Evolutionary conservation across 2,797 vertebrate species (phyloP).

Genomic region (Acanthiza pusilla): DNA sequence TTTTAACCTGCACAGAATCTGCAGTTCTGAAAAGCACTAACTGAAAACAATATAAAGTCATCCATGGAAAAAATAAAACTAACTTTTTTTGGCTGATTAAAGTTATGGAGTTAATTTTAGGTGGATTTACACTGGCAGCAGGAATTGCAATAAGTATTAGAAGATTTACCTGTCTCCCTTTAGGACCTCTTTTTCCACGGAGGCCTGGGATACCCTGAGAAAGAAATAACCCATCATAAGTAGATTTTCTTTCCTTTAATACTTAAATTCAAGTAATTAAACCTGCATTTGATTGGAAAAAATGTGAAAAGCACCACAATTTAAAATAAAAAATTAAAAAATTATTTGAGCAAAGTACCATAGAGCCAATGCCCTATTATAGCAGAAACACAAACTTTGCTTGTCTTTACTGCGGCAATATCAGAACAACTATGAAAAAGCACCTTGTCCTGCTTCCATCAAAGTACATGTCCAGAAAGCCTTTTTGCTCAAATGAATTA

Average conservation of each 20-base stretch:
- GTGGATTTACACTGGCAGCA: neutral
- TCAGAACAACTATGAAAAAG: neutral
- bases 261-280: neutral
- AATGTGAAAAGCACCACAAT: neutral
- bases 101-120: neutral
- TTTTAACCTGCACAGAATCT: neutral
- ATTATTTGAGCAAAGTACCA: neutral
- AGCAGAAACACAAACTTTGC: neutral
- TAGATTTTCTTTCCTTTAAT: neutral
- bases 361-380: neutral
- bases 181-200: constrained; percentile 85
- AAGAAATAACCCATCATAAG: neutral
- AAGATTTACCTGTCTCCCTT: constrained; percentile 87
- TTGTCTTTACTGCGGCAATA: neutral
- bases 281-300: neutral
- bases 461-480: neutral
- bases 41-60: neutral
- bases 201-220: constrained; percentile 86
- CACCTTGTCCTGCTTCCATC: neutral
- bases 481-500: neutral
- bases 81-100: neutral
- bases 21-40: neutral
- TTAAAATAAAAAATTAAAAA: neutral
- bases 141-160: neutral
- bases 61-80: neutral